Evolutionary conservation across 2,888 invertebrate genomes (phyloP).

Genomic region (Leptopilina drosophilae): DNA sequence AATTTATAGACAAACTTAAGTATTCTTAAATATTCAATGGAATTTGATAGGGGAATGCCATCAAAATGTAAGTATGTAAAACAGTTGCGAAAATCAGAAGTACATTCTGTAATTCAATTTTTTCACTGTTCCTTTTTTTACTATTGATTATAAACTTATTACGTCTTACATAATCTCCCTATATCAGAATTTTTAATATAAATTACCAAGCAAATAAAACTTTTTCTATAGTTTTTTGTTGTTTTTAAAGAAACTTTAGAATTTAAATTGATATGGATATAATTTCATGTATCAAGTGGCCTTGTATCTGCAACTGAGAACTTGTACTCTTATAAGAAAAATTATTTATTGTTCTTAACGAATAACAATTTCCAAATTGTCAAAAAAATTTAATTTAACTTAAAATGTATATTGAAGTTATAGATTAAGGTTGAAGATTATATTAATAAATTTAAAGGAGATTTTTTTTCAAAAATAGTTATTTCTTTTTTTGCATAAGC

Average conservation of each 20-base stretch:
- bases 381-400: not conserved
- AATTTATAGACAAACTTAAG: not conserved
- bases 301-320: conserved; percentile 7
- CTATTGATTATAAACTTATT: too few species aligned
- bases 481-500: too few species aligned
- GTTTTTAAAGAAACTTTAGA: conserved; percentile 14
- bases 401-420: not conserved
- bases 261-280: conserved; percentile 23
- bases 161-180: too few species aligned
- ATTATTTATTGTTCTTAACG: not conserved
- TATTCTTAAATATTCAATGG: not conserved
- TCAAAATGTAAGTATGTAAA: not conserved
- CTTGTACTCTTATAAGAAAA: not conserved
- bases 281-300: conserved; percentile 26
- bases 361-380: not conserved
- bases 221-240: not conserved
- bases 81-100: not conserved
- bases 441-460: too few species aligned
- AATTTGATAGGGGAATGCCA: not conserved
- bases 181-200: not conserved
- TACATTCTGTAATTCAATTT: too few species aligned
- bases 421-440: too few species aligned
- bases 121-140: too few species aligned
- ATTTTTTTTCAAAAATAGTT: too few species aligned
- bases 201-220: not conserved